Conservation (phyloP, 2,797 vertebrate species). For the Rhynchotus rufescens region DNA sequence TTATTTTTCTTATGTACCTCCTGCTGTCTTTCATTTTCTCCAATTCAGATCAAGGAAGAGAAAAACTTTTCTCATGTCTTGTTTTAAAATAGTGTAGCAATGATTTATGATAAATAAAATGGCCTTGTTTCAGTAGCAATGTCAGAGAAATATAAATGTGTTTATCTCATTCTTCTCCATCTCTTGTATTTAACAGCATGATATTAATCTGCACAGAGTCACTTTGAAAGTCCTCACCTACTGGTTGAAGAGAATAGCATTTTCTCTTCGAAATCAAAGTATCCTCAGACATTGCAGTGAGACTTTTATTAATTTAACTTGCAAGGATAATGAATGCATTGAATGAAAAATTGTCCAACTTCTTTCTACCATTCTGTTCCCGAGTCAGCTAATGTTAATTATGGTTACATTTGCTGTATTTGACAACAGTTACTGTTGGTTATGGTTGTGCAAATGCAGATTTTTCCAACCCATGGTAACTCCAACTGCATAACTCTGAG, state of each 20-base stretch:
- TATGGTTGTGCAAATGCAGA: fast-evolving
- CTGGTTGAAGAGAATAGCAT: background rate
- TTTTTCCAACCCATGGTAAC: background rate
- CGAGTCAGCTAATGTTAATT: background rate
- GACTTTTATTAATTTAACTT: background rate
- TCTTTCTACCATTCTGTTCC: background rate
- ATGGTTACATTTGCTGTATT: too few species aligned
- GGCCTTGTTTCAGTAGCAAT: background rate
- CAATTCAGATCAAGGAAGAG: background rate
- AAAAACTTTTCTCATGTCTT: background rate
- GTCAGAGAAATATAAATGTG: background rate
- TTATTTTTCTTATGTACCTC: background rate
- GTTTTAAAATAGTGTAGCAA: background rate
- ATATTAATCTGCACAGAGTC: background rate
- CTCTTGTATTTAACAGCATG: background rate
- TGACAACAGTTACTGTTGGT: background rate
- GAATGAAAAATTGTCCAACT: background rate
- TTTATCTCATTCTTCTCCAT: background rate
- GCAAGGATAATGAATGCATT: background rate
- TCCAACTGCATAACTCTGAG: background rate
- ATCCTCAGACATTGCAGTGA: background rate
- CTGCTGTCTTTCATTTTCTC: background rate
- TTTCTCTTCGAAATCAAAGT: background rate
- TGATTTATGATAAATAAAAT: background rate
- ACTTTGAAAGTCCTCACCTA: background rate